phyloP scores from a whole-genome alignment of 2,797 vertebrate species.

The Sparidentex hasta region DNA sequence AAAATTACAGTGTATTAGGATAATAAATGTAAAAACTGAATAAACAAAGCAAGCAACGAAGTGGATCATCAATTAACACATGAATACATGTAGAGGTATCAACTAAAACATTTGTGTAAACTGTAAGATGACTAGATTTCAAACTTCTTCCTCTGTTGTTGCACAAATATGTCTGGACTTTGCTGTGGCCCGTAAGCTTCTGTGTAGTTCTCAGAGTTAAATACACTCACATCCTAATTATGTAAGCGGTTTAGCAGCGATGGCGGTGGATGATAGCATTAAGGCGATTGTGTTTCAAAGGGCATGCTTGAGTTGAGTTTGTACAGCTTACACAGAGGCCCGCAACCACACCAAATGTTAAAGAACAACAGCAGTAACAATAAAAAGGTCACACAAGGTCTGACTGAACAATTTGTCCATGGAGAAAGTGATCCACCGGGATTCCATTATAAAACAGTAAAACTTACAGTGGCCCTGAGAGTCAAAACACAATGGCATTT shows the following conservation, averaged over 20 bases:
- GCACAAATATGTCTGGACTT: constrained; percentile 17
- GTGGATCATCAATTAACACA: neutral
- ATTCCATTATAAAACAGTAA: neutral
- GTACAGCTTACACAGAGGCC: constrained; percentile 8
- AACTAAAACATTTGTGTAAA: neutral
- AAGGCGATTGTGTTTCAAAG: constrained; percentile 47
- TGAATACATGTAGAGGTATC: neutral
- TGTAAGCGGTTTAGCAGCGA: constrained; percentile 56
- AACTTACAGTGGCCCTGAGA: no score
- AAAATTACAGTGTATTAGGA: no score
- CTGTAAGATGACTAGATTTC: neutral
- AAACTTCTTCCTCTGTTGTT: neutral
- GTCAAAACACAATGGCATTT: no score
- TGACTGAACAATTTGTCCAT: neutral
- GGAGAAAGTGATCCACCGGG: neutral
- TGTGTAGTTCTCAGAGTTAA: constrained; percentile 38
- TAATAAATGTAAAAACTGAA: neutral
- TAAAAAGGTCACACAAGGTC: constrained; percentile 5
- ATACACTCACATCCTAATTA: constrained; percentile 54
- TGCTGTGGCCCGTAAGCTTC: neutral
- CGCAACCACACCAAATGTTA: constrained; percentile 6
- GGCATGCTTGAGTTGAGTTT: constrained; percentile 11
- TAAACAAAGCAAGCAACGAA: no score
- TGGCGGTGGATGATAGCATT: constrained; percentile 49
- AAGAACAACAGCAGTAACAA: constrained; percentile 7